A percentile compares a stretch with the other conserved stretches of the same genome.
Conservation (phyloP, 2,797 vertebrate species). For the Neoniphon sammara region DNA sequence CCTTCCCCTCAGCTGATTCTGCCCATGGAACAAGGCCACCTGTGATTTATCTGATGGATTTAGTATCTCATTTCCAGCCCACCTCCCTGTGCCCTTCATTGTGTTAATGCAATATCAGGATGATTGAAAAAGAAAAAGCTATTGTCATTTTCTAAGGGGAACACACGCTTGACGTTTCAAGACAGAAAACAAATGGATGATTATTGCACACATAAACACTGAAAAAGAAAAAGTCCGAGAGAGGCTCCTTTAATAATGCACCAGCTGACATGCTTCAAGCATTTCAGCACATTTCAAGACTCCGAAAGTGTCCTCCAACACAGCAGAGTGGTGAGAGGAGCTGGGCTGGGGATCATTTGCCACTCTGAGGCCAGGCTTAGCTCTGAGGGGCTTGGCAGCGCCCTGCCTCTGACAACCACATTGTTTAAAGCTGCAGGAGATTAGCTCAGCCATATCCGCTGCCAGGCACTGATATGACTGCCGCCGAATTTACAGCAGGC, state of each 20-base stretch:
- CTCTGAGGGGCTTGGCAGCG: slow-evolving; percentile 52
- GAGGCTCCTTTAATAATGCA: slow-evolving; percentile 15
- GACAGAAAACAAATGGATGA: slow-evolving; percentile 6
- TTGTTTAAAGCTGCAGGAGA: slow-evolving; percentile 74
- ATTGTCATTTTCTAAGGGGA: background rate
- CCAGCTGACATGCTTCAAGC: slow-evolving; percentile 25
- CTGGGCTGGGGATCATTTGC: slow-evolving; percentile 53
- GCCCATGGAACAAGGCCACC: slow-evolving; percentile 14
- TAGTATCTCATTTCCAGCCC: slow-evolving; percentile 42
- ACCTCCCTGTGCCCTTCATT: slow-evolving; percentile 35
- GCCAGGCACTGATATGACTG: slow-evolving; percentile 67
- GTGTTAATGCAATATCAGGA: slow-evolving; percentile 23
- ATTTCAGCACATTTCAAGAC: slow-evolving; percentile 31
- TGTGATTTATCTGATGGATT: slow-evolving; percentile 59
- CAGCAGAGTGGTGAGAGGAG: slow-evolving; percentile 31
- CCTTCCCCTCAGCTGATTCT: slow-evolving; percentile 52
- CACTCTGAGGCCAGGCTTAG: slow-evolving; percentile 45
- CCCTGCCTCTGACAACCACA: slow-evolving; percentile 58
- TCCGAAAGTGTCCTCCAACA: slow-evolving; percentile 39
- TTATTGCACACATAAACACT: background rate
- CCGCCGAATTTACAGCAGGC: slow-evolving; percentile 52
- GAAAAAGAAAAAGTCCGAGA: background rate
- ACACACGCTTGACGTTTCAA: slow-evolving; percentile 36
- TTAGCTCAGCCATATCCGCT: slow-evolving; percentile 66
- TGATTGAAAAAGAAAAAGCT: background rate